A percentile compares a stretch with the other conserved stretches of the same genome.
Evolutionary conservation across 2,113 vertebrate genomes (phyloP).

Genomic region (Apteryx mantelli): DNA sequence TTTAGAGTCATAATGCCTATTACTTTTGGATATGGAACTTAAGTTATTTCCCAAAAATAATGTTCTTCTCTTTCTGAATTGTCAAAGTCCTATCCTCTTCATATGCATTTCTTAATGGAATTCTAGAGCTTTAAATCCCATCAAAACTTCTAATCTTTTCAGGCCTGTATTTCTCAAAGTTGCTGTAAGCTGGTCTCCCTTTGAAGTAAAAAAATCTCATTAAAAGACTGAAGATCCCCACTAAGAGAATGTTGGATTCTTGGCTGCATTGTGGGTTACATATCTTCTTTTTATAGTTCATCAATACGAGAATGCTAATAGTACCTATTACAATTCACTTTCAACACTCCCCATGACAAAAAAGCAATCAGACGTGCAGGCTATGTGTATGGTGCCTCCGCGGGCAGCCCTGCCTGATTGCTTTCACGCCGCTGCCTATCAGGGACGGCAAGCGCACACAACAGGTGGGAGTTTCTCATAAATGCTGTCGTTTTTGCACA

Average conservation of each 20-base stretch:
- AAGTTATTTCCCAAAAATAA: slow-evolving; percentile 15
- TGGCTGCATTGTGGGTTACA: not conserved
- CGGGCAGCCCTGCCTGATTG: not conserved
- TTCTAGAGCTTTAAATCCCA: slow-evolving; percentile 18
- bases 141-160: slow-evolving; percentile 7
- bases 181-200: not conserved
- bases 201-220: slow-evolving; percentile 34
- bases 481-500: not conserved
- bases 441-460: not conserved
- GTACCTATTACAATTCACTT: not conserved
- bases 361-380: not conserved
- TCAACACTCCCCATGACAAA: not conserved
- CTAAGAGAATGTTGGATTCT: slow-evolving; percentile 26
- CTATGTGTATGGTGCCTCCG: not conserved
- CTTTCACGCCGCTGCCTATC: not conserved
- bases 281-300: not conserved
- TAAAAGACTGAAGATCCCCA: slow-evolving; percentile 24
- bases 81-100: not conserved
- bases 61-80: not conserved
- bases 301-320: not conserved
- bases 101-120: not conserved
- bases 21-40: slow-evolving; percentile 10
- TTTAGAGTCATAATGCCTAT: not conserved
- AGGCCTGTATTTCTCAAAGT: slow-evolving; percentile 20
- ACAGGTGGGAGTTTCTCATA: not conserved